Evolutionary conservation across 2,888 invertebrate species (phyloP), one percentile per base, ranked within the genome.

Genomic region (Euproctis similis): DNA sequence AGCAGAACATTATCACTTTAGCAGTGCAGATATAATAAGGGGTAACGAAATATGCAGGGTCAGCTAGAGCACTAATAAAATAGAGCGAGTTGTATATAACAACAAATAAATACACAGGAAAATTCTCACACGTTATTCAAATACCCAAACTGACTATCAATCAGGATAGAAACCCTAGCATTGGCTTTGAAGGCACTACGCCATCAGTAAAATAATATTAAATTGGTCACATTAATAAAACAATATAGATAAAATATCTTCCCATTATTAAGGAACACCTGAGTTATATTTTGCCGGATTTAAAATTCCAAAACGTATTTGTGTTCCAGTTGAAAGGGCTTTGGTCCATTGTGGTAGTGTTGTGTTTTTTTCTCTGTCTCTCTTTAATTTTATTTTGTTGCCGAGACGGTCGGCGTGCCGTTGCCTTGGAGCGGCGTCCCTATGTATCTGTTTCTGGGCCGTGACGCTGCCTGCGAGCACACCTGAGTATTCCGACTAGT

Each of bases 401-500:
- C 54, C 45, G 59, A 53, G 44, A 47, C 44, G 36, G 51, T 14
- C 19, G 19, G 19, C 18, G 18, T n/a, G n/a, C n/a, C n/a, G n/a
- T n/a, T n/a, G n/a, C n/a, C n/a, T n/a, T n/a, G 46, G 53, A 55
- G 55, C 46, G 56, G 48, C 58, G 53, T 60, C 62, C 71, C 72
- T 72, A 63, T 72, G 72, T 73, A 69, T 47, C 53, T 21, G 21
- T 10, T 21, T 9, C 21, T 30, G 62, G 41, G 42, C 43, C 45
- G 44, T 46, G 52, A 45, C 41, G 48, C 38, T 34, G 48, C 39
- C n/a, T n/a, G 47, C 53, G 42, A 44, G 60, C 74, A 66, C 78
- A 77, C 77, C 77, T 77, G 78, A 76, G 77, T 76, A 77, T 77
- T 70, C 64, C 61, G 59, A 61, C 59, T 59, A 60, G 60, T 65